Base-by-base conservation (phyloP, 1,140 invertebrate species). In the Condylostylus longicornis region DNA sequence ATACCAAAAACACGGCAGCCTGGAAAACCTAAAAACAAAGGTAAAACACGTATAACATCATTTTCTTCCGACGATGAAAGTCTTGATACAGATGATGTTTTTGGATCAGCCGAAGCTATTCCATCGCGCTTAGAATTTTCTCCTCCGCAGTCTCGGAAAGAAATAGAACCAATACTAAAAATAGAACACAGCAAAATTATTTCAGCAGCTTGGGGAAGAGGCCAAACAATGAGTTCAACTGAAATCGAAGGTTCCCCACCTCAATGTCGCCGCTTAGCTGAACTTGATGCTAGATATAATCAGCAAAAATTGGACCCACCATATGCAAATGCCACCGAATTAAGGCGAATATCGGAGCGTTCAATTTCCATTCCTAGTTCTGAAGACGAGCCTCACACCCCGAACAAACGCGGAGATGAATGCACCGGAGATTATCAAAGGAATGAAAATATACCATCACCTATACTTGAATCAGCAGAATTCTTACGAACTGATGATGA, bases 31-130 rank as follows among this genome's bases (percentile, higher is more conserved):
- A 61, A 61, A 36, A 31, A 31, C 13, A 77, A 72, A 47, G 64
- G 62, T 25, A 77, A 76, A 62, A 75, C 74, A 18, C 58, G 74
- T 41, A 77, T 77, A 19, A 77, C 74, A 7, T 77, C 74, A 1
- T 77, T 77, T 45, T 76, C 73, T 39, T 77, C 74, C 0, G 74
- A 77, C 42, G 74, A 77, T 52, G 74, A 77, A 59, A 76, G 74
- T 42, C 58, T 77, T 18, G 74, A 77, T 61, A 76, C 74, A 5
- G 74, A 77, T 55, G 74, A 77, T 54, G 74, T 77, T 2, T 77
- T 77, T 58, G 74, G 74, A 36, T 75, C 72, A 22, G 71, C 74
- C 2, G 74, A 77, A 61, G 72, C 74, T 23, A 74, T 74, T 23
- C 74, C 74, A 4, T 68, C 68, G 18, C 70, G 71, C 40, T 56